These are phyloP conservation scores for Mythimna loreyi DNA, from an alignment of 2,888 invertebrate genomes.

Conservation along the genomic window DNA sequence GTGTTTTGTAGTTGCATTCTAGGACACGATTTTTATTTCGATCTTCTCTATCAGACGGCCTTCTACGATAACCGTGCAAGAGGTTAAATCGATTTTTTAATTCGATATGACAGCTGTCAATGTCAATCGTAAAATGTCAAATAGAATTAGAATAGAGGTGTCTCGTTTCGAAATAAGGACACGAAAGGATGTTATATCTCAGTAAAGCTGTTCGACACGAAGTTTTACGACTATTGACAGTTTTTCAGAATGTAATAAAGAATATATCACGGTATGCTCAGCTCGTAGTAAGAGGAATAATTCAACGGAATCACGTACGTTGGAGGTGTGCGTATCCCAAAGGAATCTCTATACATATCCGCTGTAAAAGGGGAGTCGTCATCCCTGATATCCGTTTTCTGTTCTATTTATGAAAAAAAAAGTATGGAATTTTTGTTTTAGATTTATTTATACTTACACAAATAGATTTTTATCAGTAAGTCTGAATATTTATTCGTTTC, in stretches of 20 bases:
- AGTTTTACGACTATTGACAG: background rate
- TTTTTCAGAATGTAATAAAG: constrained; percentile 3
- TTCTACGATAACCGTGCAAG: no score
- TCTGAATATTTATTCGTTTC: no score
- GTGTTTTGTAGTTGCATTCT: no score
- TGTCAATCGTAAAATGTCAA: background rate
- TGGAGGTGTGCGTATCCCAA: constrained; percentile 1
- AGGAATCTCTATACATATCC: background rate
- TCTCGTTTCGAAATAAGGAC: background rate
- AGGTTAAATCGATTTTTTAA: no score
- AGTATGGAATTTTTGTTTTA: no score
- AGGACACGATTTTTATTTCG: no score
- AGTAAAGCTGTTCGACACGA: background rate
- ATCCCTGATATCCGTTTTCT: background rate
- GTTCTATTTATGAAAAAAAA: no score
- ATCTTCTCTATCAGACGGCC: no score
- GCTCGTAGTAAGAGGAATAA: constrained; percentile 11
- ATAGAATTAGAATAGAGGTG: background rate
- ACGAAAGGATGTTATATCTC: no score
- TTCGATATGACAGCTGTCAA: no score
- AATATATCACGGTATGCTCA: background rate
- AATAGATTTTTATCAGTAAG: no score
- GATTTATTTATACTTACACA: no score
- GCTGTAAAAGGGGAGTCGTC: background rate
- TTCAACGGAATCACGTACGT: constrained; percentile 16